These are phyloP conservation scores for Nemopilema nomurai DNA, from an alignment of 30 jellyfish, hydroid and myxozoan genomes.

Conservation along the genomic window DNA sequence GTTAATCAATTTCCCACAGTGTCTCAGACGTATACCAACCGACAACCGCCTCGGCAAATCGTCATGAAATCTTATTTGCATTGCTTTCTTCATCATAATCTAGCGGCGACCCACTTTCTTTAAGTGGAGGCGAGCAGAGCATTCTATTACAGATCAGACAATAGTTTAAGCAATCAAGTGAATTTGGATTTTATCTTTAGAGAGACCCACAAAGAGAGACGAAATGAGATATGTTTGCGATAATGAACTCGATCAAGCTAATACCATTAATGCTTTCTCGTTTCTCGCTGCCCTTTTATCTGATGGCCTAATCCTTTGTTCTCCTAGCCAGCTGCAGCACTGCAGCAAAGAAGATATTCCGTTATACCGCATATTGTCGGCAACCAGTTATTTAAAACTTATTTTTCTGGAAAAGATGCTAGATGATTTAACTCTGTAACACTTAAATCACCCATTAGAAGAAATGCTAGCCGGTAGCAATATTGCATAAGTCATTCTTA, in stretches of 20 bases:
- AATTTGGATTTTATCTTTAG: conserved; percentile 1
- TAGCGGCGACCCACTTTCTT: conserved; percentile 13
- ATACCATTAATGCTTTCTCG: conserved; percentile 23
- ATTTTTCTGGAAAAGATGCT: background rate
- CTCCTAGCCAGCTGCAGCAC: conserved; percentile 43
- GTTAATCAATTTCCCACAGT: background rate
- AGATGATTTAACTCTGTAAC: too few relatives aligned
- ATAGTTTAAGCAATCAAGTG: background rate
- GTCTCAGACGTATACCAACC: background rate
- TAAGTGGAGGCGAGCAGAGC: conserved; percentile 19
- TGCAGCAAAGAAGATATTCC: conserved; percentile 4
- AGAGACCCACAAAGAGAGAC: conserved; percentile 8
- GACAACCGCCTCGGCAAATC: conserved; percentile 14
- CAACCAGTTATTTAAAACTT: background rate
- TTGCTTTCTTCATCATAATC: background rate
- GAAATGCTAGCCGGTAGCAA: too few relatives aligned
- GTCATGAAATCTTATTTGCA: conserved; percentile 8
- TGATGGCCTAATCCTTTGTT: conserved; percentile 5
- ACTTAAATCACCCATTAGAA: too few relatives aligned
- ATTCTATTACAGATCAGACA: background rate
- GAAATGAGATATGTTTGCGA: conserved; percentile 12
- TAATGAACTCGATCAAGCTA: conserved; percentile 11
- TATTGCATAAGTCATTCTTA: too few relatives aligned
- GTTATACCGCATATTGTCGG: background rate
- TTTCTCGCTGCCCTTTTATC: conserved; percentile 16